Percentiles rank a stretch among this genome's conserved stretches.
Conservation (phyloP, 2,797 vertebrate genomes). For the Chaetophractus vellerosus region DNA sequence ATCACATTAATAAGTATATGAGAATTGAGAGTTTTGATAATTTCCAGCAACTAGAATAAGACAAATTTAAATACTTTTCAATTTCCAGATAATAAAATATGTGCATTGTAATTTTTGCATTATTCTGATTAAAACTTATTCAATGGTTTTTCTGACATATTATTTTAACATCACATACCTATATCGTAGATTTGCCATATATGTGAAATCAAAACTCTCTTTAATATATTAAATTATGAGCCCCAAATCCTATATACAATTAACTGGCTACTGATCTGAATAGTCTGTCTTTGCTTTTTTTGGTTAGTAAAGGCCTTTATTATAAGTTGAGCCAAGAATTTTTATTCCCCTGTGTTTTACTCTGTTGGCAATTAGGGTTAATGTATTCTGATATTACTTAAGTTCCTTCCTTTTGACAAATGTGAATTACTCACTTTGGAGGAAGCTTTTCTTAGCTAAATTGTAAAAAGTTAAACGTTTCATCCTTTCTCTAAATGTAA, state of each 20-base stretch:
- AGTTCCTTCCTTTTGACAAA: conserved; percentile 59
- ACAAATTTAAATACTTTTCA: not conserved
- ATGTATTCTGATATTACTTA: conserved; percentile 42
- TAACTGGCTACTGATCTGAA: not conserved
- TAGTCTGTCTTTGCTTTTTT: conserved; percentile 1
- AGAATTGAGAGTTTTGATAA: not conserved
- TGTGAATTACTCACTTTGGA: conserved; percentile 44
- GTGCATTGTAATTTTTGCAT: not conserved
- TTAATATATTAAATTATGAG: conserved; percentile 13
- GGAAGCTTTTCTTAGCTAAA: conserved; percentile 57
- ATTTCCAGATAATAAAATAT: not conserved
- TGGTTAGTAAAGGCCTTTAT: not conserved
- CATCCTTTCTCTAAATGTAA: conserved; percentile 14
- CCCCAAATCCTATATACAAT: not conserved
- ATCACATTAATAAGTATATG: not conserved
- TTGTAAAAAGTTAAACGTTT: conserved; percentile 46
- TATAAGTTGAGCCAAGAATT: conserved; percentile 47
- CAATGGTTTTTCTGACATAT: not conserved
- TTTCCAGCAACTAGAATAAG: conserved; percentile 21
- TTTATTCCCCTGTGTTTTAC: conserved; percentile 55
- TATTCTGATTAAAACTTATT: conserved; percentile 16
- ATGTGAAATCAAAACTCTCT: not conserved
- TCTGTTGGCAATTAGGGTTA: conserved; percentile 49
- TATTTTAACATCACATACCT: not conserved
- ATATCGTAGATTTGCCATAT: not conserved